Base-by-base conservation (phyloP, 1,140 invertebrate genomes). In the Fopius arisanus region DNA sequence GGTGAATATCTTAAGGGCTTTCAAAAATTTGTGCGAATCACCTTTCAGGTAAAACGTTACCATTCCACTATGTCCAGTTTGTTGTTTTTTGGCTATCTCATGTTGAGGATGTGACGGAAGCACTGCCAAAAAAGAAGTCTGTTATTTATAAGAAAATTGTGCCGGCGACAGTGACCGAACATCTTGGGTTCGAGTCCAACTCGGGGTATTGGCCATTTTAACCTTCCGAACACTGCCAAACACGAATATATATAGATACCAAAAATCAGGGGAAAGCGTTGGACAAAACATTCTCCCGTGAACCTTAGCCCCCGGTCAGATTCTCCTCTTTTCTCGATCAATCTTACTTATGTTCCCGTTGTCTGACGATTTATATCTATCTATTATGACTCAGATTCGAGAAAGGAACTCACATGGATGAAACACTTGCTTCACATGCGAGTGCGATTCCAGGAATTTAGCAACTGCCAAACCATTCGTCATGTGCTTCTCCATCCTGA, bases 31-130 rank as follows among this genome's bases (percentile, higher is more conserved):
- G 62, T 87, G 87, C 0, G 96, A 92, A 80, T 97, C 91, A 4
- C 96, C 96, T 80, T 93, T 93, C 1, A 98, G 88, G 79, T 95
- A 97, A 82, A 98, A 96, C 0, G 94, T 93, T 70, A 99, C 89
- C 89, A 99, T 97, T 10, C 98, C 98, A 80, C 96, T 96, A 85
- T 94, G 95, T 0, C 98, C 98, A 66, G 91, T 91, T 81, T 94
- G 94, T 89, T 99, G 97, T 77, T 90, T 92, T 75, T 94, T 90
- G 1, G 93, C 92, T 3, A 99, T 80, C 75, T 96, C 90, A 85
- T 99, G 90, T 79, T 99, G 96, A 0, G 97, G 96, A 89, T 99
- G 97, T 0, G 94, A 95, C n/a, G 93, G 90, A 7, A 99, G 86
- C 63, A 94, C 95, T 94, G 80, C 5, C 75, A 62, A 73, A 5